A percentile compares a stretch with the other conserved stretches of the same genome.
phyloP scores from a whole-genome alignment of 2,797 vertebrate genomes.

The Thalassophryne amazonica region DNA sequence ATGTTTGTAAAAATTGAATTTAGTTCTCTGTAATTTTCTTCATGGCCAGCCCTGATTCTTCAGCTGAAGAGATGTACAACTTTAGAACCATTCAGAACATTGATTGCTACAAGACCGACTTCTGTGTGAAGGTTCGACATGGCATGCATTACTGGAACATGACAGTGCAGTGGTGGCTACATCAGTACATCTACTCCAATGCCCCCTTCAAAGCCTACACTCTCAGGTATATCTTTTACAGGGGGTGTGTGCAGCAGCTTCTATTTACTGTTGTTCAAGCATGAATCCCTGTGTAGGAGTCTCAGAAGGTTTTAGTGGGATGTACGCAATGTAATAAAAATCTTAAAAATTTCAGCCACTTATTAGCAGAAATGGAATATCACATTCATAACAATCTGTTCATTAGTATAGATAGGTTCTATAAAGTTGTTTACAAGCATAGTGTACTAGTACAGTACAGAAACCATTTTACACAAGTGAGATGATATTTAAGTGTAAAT shows the following conservation, averaged over 20 bases:
- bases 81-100: slow-evolving; percentile 91
- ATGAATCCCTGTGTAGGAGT: not conserved
- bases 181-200: slow-evolving; percentile 88
- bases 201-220: slow-evolving; percentile 82
- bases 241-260: not conserved
- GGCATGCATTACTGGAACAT: slow-evolving; percentile 97
- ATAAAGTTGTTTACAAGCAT: too few species aligned
- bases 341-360: not conserved
- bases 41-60: slow-evolving; percentile 62
- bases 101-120: slow-evolving; percentile 89
- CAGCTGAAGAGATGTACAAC: slow-evolving; percentile 75
- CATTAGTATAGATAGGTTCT: too few species aligned
- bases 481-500: too few species aligned
- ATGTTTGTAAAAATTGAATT: not conserved
- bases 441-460: too few species aligned
- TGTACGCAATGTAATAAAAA: not conserved
- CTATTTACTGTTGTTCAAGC: not conserved
- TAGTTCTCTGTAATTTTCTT: not conserved
- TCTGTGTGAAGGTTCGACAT: slow-evolving; percentile 91
- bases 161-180: slow-evolving; percentile 95
- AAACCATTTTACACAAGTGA: too few species aligned
- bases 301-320: not conserved
- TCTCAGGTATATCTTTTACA: slow-evolving; percentile 79
- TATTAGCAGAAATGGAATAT: too few species aligned
- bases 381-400: too few species aligned